phyloP scores from a whole-genome alignment of 2,113 vertebrate species.

The Excalfactoria chinensis region DNA sequence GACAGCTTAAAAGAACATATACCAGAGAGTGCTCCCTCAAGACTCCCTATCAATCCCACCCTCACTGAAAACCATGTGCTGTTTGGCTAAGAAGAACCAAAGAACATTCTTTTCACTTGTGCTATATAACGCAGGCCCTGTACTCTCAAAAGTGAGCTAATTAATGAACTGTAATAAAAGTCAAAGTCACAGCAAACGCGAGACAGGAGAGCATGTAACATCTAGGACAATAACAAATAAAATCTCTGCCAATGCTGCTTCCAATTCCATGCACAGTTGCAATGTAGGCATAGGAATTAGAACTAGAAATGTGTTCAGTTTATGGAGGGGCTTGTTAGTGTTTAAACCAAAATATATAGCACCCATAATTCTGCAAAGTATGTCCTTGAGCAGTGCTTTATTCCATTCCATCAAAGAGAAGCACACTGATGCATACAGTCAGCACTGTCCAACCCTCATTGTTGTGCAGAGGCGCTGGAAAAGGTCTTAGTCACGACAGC shows the following conservation, averaged over 20 bases:
- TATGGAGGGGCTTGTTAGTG: neutral
- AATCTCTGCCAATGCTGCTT: neutral
- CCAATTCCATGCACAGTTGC: neutral
- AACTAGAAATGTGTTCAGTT: neutral
- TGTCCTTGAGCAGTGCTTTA: fast-evolving
- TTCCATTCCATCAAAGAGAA: neutral
- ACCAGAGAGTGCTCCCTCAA: neutral
- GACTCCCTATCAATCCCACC: too few species aligned
- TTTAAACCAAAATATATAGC: neutral
- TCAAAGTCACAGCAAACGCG: neutral
- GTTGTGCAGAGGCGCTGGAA: neutral
- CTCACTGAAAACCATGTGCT: fast-evolving
- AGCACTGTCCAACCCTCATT: fast-evolving
- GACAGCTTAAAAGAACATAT: fast-evolving
- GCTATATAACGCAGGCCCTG: neutral
- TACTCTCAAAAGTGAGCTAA: neutral
- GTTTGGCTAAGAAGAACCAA: neutral
- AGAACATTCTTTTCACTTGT: fast-evolving
- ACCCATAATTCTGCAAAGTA: neutral
- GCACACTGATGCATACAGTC: fast-evolving
- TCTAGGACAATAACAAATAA: neutral
- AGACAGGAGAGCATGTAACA: neutral
- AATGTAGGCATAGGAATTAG: neutral
- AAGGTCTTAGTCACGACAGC: neutral
- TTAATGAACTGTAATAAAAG: neutral